phyloP scores from a whole-genome alignment of 1,140 invertebrate genomes.

The Teleopsis dalmanni region DNA sequence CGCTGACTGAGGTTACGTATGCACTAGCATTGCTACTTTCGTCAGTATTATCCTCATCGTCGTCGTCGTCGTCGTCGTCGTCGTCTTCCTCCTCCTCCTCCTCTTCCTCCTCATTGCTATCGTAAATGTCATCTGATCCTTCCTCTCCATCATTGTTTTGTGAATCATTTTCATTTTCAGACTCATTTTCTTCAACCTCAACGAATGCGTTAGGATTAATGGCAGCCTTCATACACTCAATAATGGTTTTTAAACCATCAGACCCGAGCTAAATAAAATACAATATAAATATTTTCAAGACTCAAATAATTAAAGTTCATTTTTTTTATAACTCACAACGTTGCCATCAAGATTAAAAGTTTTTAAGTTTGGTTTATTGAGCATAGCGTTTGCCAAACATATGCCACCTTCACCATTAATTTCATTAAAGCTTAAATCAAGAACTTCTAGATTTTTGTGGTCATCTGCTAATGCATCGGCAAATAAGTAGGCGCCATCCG shows the following conservation, averaged over 20 bases:
- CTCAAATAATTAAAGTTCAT: too few relatives aligned
- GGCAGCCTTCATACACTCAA: conserved; percentile 44
- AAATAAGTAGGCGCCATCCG: conserved; percentile 66
- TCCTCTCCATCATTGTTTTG: conserved; percentile 8
- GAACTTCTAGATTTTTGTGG: conserved; percentile 51
- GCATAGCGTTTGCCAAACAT: conserved; percentile 56
- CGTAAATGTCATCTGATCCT: conserved; percentile 8
- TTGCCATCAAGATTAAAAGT: conserved; percentile 64
- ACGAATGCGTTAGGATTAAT: conserved; percentile 43
- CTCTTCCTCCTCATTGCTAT: conserved; percentile 5
- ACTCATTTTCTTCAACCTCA: conserved; percentile 44
- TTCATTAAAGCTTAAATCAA: conserved; percentile 62
- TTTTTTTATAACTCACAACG: conserved; percentile 46
- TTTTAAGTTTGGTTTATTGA: conserved; percentile 55
- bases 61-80: too few relatives aligned
- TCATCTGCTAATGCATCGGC: conserved; percentile 58
- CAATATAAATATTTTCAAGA: conserved; percentile 14
- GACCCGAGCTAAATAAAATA: conserved; percentile 33
- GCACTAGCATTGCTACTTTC: too few relatives aligned
- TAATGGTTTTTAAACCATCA: conserved; percentile 41
- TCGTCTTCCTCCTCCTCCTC: conserved; percentile 29
- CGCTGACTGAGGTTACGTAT: too few relatives aligned
- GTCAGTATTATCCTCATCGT: conserved; percentile 22
- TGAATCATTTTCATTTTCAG: conserved; percentile 26
- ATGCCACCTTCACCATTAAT: conserved; percentile 61